Evolutionary conservation across 2,888 invertebrate genomes (phyloP), one percentile per base, ranked within the genome.

Genomic region (Cybosia mesomella): DNA sequence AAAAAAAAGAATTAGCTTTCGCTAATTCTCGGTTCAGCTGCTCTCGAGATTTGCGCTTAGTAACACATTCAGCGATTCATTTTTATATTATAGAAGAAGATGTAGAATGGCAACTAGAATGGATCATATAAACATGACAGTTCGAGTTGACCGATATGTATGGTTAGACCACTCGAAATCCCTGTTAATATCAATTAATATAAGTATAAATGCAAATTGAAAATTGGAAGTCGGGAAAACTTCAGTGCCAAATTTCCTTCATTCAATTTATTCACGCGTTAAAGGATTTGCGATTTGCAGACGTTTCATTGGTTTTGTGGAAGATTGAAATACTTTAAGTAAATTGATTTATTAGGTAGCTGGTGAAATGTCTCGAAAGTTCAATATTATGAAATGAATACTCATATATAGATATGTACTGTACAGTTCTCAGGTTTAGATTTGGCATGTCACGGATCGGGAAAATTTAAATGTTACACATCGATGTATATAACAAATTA

Each of bases 241-340:
- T 49, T n/a, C 49, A 49, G 49, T 49, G 49, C n/a, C n/a, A n/a
- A 49, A 43, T 18, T 43, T 43, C 43, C 43, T 43, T 18, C 18
- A 43, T 43, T 43, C 18, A 49, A 49, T 49, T 49, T 18, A n/a
- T n/a, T 49, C 49, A 49, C 49, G 49, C 49, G 49, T 49, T 9
- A 49, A 49, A 49, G n/a, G n/a, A 49, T 9, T 49, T 2, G n/a
- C 57, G n/a, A 28, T 58, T 57, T 36, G 22, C 11, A n/a, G n/a
- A 59, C 32, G 58, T 34, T 59, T 59, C 58, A 59, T 49, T 49
- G 49, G 49, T 49, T 49, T 49, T 49, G 49, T 49, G 49, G 49
- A 9, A 49, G 49, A n/a, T 18, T 18, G 49, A 49, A 49, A 49
- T 49, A n/a, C n/a, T 49, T n/a, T n/a, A 49, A 49, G 49, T 49